Percentiles rank a stretch among this genome's conserved stretches.
These are phyloP conservation scores for Sebastolobus altivelis DNA, from an alignment of 2,797 vertebrate species.

Conservation along the genomic window DNA sequence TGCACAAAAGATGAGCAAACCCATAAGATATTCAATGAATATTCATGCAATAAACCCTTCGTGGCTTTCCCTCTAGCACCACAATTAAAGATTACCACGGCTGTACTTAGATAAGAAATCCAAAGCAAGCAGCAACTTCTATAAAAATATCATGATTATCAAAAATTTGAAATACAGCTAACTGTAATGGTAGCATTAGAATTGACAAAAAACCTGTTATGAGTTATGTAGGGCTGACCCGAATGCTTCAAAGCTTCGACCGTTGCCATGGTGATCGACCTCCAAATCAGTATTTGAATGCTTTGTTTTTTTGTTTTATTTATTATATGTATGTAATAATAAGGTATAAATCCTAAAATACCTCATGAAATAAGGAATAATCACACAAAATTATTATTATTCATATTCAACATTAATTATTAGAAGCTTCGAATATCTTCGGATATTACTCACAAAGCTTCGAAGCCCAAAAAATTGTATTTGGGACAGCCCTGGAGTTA, in stretches of 20 bases:
- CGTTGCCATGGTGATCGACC: too few species aligned
- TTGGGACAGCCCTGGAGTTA: too few species aligned
- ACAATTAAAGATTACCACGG: not conserved
- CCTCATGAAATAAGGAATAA: too few species aligned
- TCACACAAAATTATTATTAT: not conserved
- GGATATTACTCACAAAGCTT: too few species aligned
- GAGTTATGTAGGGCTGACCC: not conserved
- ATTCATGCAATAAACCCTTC: not conserved
- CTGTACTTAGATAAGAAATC: not conserved
- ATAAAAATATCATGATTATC: not conserved
- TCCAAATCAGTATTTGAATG: too few species aligned
- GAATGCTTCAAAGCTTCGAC: too few species aligned
- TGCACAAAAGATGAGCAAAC: slow-evolving; percentile 21
- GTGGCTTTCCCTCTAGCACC: not conserved
- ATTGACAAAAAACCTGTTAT: not conserved
- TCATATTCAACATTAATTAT: not conserved
- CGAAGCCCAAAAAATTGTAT: too few species aligned
- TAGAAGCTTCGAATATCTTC: too few species aligned
- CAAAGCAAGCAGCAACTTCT: not conserved
- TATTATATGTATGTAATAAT: too few species aligned
- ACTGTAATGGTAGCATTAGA: not conserved
- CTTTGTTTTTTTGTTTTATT: too few species aligned
- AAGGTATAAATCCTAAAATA: too few species aligned
- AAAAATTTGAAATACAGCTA: not conserved
- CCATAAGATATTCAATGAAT: slow-evolving; percentile 8